phyloP scores from a whole-genome alignment of 2,888 invertebrate genomes.

The Gandaritis pyraliata region DNA sequence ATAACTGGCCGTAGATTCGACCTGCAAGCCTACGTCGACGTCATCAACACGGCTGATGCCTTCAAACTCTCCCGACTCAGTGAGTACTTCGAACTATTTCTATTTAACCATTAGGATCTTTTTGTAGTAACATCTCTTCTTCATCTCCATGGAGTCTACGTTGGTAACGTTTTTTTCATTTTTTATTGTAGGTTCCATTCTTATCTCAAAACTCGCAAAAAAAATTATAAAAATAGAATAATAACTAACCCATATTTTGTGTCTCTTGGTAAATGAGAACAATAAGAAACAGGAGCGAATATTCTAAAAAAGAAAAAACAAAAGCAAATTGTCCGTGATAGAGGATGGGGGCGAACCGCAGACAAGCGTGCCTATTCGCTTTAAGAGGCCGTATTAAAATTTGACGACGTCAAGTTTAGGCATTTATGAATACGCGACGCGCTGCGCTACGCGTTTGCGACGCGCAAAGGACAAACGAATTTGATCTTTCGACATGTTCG shows the following conservation, averaged over 20 bases:
- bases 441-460: no score
- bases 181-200: no score
- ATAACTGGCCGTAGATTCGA: slow-evolving; percentile 91
- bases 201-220: no score
- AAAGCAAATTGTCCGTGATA: slow-evolving; percentile 72
- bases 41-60: slow-evolving; percentile 96
- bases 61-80: slow-evolving; percentile 96
- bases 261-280: slow-evolving; percentile 54
- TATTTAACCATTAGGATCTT: not conserved
- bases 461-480: no score
- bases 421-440: no score
- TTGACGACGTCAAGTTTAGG: no score
- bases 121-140: no score
- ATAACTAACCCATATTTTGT: slow-evolving; percentile 59
- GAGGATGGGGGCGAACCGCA: slow-evolving; percentile 56
- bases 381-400: no score
- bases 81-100: slow-evolving; percentile 82
- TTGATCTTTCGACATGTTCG: no score
- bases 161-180: no score
- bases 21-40: slow-evolving; percentile 94
- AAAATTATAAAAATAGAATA: slow-evolving; percentile 46
- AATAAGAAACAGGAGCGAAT: slow-evolving; percentile 69
- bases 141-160: no score
- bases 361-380: slow-evolving; percentile 57
- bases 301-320: slow-evolving; percentile 74